phyloP scores from a whole-genome alignment of 2,888 invertebrate species.

The Lepas anatifera region DNA sequence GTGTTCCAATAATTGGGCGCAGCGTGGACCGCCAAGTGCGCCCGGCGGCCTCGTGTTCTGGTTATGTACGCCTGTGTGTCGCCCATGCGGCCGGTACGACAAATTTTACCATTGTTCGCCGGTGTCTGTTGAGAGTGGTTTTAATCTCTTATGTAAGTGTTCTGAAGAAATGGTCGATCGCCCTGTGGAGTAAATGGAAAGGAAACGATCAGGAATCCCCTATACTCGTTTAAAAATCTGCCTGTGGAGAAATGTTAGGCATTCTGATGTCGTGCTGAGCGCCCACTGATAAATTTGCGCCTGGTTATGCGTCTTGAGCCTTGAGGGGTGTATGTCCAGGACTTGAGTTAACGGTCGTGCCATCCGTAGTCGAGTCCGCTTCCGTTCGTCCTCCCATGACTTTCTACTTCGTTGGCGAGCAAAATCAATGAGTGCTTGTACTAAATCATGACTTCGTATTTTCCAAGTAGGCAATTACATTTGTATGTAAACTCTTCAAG shows the following conservation, averaged over 20 bases:
- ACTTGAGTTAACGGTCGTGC: not conserved
- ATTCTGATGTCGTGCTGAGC: not conserved
- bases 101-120: no score
- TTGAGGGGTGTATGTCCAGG: not conserved
- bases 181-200: no score
- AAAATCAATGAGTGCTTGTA: not conserved
- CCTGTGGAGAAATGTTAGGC: no score
- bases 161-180: no score
- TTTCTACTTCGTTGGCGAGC: not conserved
- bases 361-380: not conserved
- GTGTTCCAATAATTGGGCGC: not conserved
- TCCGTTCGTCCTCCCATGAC: not conserved
- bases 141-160: no score
- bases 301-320: not conserved
- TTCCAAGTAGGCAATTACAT: constrained; percentile 3
- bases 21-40: not conserved
- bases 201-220: no score
- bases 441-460: constrained; percentile 7
- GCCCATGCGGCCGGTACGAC: not conserved
- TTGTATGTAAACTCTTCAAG: not conserved
- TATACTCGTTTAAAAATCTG: no score
- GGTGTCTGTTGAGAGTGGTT: no score
- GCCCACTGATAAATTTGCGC: no score
- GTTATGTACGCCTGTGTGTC: not conserved
- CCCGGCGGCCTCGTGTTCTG: no score